These are phyloP conservation scores for Sphaerophoria taeniata DNA, from an alignment of 2,888 invertebrate species.

Conservation along the genomic window DNA sequence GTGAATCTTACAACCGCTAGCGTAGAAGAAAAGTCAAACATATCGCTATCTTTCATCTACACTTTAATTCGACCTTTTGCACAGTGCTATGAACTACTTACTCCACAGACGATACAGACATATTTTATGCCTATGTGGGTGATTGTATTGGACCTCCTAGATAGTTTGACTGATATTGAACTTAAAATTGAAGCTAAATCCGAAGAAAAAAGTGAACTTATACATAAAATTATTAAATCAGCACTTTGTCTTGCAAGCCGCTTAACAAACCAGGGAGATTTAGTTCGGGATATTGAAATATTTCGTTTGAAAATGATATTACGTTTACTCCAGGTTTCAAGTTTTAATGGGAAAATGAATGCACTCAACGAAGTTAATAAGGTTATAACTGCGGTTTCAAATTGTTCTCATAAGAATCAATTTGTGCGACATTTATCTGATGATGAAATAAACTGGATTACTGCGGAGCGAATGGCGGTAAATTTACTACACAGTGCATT, in stretches of 20 bases:
- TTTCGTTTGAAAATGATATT: conserved; percentile 98
- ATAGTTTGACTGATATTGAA: conserved; percentile 97
- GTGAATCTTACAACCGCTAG: conserved; percentile 46
- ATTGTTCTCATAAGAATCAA: conserved; percentile 90
- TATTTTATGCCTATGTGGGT: conserved; percentile 97
- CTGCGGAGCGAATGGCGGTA: conserved; percentile 96
- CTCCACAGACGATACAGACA: conserved; percentile 94
- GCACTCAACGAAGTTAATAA: conserved; percentile 99
- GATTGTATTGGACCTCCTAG: conserved; percentile 94
- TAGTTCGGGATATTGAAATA: conserved; percentile 91
- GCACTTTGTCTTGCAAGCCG: conserved; percentile 94
- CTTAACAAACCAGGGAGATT: conserved; percentile 91
- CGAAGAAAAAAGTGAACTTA: conserved; percentile 97
- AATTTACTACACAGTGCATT: conserved; percentile 78
- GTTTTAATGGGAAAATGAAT: conserved; percentile 99
- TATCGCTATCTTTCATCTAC: conserved; percentile 90
- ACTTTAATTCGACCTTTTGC: conserved; percentile 95
- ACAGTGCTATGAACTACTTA: conserved; percentile 94
- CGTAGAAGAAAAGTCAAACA: conserved; percentile 78
- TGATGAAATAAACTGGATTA: conserved; percentile 95
- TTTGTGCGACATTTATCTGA: conserved; percentile 87
- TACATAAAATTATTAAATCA: conserved; percentile 96
- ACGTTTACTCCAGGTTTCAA: conserved; percentile 95
- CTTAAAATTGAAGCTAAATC: conserved; percentile 96
- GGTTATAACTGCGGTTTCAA: conserved; percentile 95